A percentile compares a stretch with the other conserved stretches of the same genome.
phyloP scores from a whole-genome alignment of 2,888 invertebrate species.

The Euzophera pinguis region DNA sequence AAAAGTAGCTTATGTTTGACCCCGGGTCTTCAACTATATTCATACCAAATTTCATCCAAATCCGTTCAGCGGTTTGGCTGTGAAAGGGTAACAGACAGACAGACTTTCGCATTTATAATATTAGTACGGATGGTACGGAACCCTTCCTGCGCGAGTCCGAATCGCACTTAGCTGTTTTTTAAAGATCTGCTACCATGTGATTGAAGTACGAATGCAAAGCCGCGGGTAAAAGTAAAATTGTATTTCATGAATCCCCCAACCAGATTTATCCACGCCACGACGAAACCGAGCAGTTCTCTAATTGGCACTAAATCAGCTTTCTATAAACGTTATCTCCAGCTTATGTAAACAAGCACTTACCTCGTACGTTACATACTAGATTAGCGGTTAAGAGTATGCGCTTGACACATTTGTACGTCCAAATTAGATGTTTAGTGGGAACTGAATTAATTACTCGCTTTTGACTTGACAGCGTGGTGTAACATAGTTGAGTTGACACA shows the following conservation, averaged over 20 bases:
- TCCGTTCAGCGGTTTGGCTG: too few relatives aligned
- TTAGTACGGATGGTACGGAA: too few relatives aligned
- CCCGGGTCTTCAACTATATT: too few relatives aligned
- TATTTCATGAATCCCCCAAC: neutral
- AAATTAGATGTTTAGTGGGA: conserved; percentile 7
- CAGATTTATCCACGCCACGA: neutral
- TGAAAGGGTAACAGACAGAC: too few relatives aligned
- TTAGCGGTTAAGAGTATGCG: conserved; percentile 1
- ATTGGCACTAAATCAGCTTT: conserved; percentile 7
- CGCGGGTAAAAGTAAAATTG: too few relatives aligned
- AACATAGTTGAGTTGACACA: neutral
- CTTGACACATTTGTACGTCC: conserved; percentile 7
- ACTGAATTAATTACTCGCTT: conserved; percentile 10
- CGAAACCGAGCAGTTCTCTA: neutral
- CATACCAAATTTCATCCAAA: too few relatives aligned
- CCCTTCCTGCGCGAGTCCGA: too few relatives aligned
- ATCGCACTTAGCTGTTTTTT: too few relatives aligned
- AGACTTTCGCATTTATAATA: too few relatives aligned
- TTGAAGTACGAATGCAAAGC: too few relatives aligned
- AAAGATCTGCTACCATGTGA: too few relatives aligned
- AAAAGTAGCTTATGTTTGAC: too few relatives aligned
- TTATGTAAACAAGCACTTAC: conserved; percentile 3
- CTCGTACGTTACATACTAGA: conserved; percentile 5
- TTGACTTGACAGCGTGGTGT: conserved; percentile 1
- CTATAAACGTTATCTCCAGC: neutral